These are phyloP conservation scores for Vultur gryphus DNA, from an alignment of 2,797 vertebrate species.

Conservation along the genomic window DNA sequence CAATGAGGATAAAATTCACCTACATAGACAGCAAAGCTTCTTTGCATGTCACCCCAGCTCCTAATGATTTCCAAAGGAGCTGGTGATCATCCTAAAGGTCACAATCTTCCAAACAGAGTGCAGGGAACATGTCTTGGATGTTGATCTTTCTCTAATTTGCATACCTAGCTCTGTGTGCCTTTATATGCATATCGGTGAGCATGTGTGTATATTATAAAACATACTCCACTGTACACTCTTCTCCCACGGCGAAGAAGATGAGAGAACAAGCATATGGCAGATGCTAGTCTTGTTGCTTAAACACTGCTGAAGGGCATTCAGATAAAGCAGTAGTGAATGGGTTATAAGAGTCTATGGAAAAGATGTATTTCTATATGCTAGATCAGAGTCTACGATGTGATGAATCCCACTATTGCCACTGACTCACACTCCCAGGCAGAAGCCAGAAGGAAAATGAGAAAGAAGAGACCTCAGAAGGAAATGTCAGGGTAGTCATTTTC, in stretches of 20 bases:
- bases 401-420: not conserved
- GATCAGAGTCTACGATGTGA: not conserved
- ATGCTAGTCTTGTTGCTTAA: too few relatives aligned
- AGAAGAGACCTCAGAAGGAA: slow-evolving; percentile 39
- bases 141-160: not conserved
- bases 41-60: not conserved
- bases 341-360: not conserved
- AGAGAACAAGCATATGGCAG: not conserved
- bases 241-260: not conserved
- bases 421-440: not conserved
- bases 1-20: not conserved
- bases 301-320: not conserved
- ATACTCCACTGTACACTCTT: not conserved
- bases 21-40: not conserved
- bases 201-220: not conserved
- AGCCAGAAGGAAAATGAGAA: slow-evolving; percentile 35
- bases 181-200: fast-evolving
- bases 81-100: not conserved
- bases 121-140: not conserved
- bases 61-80: not conserved
- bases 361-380: not conserved
- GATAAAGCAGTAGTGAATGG: not conserved
- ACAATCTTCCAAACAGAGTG: not conserved
- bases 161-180: not conserved
- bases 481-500: slow-evolving; percentile 51